Conservation (phyloP, 1,140 invertebrate species). For the Diorhabda elongata region DNA sequence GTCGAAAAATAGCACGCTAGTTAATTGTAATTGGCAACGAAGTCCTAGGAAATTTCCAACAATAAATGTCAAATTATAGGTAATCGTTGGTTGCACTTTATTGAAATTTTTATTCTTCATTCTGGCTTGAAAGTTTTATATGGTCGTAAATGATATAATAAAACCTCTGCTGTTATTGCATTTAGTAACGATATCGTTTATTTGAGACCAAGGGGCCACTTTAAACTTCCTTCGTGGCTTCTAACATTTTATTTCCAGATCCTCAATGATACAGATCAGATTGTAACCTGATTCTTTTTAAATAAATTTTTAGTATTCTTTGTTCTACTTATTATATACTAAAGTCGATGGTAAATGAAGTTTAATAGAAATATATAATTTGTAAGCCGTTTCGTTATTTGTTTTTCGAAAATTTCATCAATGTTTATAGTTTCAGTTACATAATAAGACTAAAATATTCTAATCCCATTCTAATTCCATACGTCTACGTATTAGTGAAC, state of each 20-base stretch:
- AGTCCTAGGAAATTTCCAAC: conserved; percentile 5
- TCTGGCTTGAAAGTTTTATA: conserved; percentile 10
- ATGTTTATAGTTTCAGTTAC: no score
- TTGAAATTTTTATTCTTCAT: conserved; percentile 11
- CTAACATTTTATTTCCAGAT: background rate
- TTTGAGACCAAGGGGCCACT: conserved; percentile 2
- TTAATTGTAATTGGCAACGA: conserved; percentile 13
- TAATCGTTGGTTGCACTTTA: conserved; percentile 5
- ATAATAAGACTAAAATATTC: no score
- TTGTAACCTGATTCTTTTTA: conserved; percentile 1
- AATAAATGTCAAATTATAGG: conserved; percentile 14
- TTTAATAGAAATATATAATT: no score
- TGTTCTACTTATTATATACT: background rate
- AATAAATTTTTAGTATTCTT: background rate
- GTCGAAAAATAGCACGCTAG: no score
- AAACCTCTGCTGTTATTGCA: conserved; percentile 7
- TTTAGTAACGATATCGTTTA: conserved; percentile 9
- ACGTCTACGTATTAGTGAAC: no score
- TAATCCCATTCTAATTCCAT: no score
- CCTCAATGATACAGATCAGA: background rate
- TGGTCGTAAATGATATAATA: conserved; percentile 12
- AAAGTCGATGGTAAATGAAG: no score
- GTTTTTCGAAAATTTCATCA: no score
- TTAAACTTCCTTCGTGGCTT: background rate
- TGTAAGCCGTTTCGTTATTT: no score